phyloP scores from a whole-genome alignment of 2,888 invertebrate genomes.

The Belgica antarctica region DNA sequence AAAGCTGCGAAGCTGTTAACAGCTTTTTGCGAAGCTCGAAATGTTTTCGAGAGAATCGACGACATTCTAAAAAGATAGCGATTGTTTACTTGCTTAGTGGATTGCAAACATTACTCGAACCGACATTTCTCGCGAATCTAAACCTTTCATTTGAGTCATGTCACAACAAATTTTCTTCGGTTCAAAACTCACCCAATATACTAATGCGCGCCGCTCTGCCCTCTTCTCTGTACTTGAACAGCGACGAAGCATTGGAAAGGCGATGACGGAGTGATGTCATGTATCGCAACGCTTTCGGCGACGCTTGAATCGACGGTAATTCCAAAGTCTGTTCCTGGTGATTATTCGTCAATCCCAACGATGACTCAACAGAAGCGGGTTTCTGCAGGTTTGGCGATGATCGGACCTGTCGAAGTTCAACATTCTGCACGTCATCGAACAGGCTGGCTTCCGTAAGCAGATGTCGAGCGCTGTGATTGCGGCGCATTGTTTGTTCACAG shows the following conservation, averaged over 20 bases:
- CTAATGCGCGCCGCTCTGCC: constrained; percentile 86
- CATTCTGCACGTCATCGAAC: constrained; percentile 31
- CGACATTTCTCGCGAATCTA: too few relatives aligned
- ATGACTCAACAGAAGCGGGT: constrained; percentile 46
- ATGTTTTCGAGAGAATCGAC: too few relatives aligned
- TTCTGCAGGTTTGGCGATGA: constrained; percentile 55
- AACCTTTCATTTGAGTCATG: too few relatives aligned
- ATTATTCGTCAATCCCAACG: constrained; percentile 45
- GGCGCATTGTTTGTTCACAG: constrained; percentile 52
- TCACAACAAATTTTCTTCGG: too few relatives aligned
- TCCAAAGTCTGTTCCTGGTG: constrained; percentile 37
- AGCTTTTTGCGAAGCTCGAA: too few relatives aligned
- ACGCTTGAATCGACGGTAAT: constrained; percentile 51
- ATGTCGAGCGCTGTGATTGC: constrained; percentile 54
- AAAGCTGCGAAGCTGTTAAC: too few relatives aligned
- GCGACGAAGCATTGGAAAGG: constrained; percentile 79
- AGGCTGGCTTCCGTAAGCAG: constrained; percentile 49
- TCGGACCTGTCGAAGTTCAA: constrained; percentile 44
- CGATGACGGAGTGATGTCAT: constrained; percentile 74
- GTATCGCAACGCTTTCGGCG: constrained; percentile 55
- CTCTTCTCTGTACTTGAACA: constrained; percentile 83
- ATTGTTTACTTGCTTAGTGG: too few relatives aligned
- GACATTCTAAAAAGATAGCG: too few relatives aligned
- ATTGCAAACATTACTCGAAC: too few relatives aligned
- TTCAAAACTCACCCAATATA: constrained; percentile 50